These are phyloP conservation scores for chimpanzee (Pan troglodytes) DNA, from an alignment of 2,113 vertebrate species.

Conservation along the genomic window NHGRI_mPanTro3-v2.1_pri NC_072412.2:34962501-34963000, in stretches of 20 bases:
- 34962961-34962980: constrained; percentile 37
- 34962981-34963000: constrained; percentile 16
- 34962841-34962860: not conserved
- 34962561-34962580: no score
- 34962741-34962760: not conserved
- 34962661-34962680: not conserved
- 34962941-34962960: constrained; percentile 34
- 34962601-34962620: not conserved
- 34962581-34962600: not conserved
- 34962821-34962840: not conserved
- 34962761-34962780: not conserved
- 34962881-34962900: not conserved
- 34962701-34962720: not conserved
- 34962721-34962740: not conserved
- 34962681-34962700: constrained; percentile 38
- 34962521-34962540: no score
- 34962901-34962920: not conserved
- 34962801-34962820: not conserved
- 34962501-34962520: no score
- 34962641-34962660: not conserved
- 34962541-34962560: no score
- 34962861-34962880: not conserved
- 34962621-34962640: not conserved
- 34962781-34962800: not conserved
- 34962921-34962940: constrained; percentile 2